Conservation (phyloP, 1,140 invertebrate species). For the Triops cancriformis region DNA sequence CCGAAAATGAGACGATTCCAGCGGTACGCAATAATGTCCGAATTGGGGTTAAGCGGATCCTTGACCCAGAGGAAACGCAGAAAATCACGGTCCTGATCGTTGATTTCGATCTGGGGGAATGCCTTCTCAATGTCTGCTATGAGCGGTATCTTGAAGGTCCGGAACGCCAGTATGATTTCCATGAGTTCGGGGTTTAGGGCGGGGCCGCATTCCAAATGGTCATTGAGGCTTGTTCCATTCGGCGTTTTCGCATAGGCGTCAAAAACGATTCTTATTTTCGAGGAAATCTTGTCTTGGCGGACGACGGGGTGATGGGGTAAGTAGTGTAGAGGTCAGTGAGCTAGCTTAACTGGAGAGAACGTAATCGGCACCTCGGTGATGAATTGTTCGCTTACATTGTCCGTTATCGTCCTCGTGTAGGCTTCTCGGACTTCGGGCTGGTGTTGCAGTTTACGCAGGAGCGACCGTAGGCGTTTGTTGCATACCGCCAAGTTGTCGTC, state of each 20-base stretch:
- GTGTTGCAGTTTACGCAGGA: neutral
- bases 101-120: conserved; percentile 39
- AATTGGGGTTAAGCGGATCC: neutral
- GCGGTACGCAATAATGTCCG: conserved; percentile 18
- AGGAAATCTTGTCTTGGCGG: conserved; percentile 26
- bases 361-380: neutral
- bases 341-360: neutral
- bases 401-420: neutral
- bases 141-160: conserved; percentile 35
- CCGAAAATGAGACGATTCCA: conserved; percentile 34
- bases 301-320: conserved; percentile 34
- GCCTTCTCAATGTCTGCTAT: conserved; percentile 41
- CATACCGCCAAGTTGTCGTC: neutral
- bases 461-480: neutral
- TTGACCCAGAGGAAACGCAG: conserved; percentile 29
- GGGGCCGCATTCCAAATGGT: neutral
- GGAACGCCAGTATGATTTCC: conserved; percentile 37
- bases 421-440: neutral
- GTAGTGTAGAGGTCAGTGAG: conserved; percentile 23
- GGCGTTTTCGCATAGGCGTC: neutral
- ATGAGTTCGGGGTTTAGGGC: conserved; percentile 38
- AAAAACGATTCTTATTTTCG: neutral
- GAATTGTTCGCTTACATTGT: neutral
- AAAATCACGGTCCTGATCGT: conserved; percentile 32
- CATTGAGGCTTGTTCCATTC: neutral